These are phyloP conservation scores for Maniola jurtina DNA, from an alignment of 1,140 invertebrate genomes.

Conservation along the genomic window DNA sequence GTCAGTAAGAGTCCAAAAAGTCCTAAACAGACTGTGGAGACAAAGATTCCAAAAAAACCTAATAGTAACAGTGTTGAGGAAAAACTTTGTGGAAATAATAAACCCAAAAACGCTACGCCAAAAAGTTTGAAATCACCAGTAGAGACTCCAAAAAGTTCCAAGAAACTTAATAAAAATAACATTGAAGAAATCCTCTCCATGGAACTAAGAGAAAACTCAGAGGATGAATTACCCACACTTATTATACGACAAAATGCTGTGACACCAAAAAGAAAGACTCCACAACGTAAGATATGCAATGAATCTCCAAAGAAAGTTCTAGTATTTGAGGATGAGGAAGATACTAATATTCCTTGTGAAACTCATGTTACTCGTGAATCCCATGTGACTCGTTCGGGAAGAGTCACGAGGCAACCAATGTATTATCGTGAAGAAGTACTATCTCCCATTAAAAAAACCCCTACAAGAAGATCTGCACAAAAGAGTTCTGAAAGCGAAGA, in stretches of 20 bases:
- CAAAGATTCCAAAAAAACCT: no score
- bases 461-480: slow-evolving; percentile 39
- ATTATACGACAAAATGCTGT: slow-evolving; percentile 61
- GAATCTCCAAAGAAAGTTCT: slow-evolving; percentile 63
- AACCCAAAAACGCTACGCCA: slow-evolving; percentile 41
- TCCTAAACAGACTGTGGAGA: slow-evolving; percentile 33
- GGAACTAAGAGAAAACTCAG: slow-evolving; percentile 67
- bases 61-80: no score
- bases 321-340: slow-evolving; percentile 53
- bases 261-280: slow-evolving; percentile 60
- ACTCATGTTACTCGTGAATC: slow-evolving; percentile 45
- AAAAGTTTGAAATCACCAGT: slow-evolving; percentile 36
- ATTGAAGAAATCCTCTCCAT: slow-evolving; percentile 59
- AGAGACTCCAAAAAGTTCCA: slow-evolving; percentile 52
- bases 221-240: slow-evolving; percentile 65
- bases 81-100: no score
- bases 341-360: slow-evolving; percentile 26
- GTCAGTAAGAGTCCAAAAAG: slow-evolving; percentile 43
- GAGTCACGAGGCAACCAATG: slow-evolving; percentile 43
- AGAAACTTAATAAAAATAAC: slow-evolving; percentile 45
- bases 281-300: slow-evolving; percentile 44
- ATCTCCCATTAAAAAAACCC: slow-evolving; percentile 58
- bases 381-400: slow-evolving; percentile 47
- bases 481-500: slow-evolving; percentile 58
- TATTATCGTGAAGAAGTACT: slow-evolving; percentile 51